Evolutionary conservation across 2,888 invertebrate species (phyloP).

Genomic region (Andrena hattorfiana): DNA sequence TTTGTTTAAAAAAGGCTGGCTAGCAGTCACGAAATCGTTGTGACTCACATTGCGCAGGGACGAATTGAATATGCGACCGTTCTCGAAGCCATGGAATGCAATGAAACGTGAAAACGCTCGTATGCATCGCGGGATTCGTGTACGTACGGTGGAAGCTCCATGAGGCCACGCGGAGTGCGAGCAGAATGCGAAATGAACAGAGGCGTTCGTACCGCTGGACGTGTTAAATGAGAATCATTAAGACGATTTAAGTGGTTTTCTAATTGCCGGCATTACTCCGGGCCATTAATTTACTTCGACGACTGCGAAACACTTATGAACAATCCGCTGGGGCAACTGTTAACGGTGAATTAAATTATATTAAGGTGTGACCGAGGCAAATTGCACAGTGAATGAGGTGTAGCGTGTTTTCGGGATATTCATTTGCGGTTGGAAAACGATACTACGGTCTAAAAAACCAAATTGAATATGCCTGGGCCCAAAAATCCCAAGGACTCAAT

Average conservation of each 20-base stretch:
- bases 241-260: conserved; percentile 45
- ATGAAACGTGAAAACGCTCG: conserved; percentile 24
- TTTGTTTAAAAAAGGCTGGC: background rate
- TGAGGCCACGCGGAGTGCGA: conserved; percentile 23
- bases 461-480: background rate
- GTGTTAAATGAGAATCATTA: conserved; percentile 57
- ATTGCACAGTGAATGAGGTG: conserved; percentile 11
- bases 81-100: conserved; percentile 11
- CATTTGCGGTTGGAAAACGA: background rate
- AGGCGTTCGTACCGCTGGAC: background rate
- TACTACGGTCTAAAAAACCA: background rate
- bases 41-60: conserved; percentile 1
- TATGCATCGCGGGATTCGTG: conserved; percentile 28
- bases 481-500: background rate
- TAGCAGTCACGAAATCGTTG: background rate
- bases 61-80: conserved; percentile 30
- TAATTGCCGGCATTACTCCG: conserved; percentile 52
- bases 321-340: conserved; percentile 23
- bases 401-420: background rate
- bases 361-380: background rate
- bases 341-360: conserved; percentile 29
- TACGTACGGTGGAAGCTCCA: conserved; percentile 49
- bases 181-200: conserved; percentile 54
- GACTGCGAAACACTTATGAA: conserved; percentile 21
- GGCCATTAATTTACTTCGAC: conserved; percentile 34